These are phyloP conservation scores for Pyralis farinalis DNA, from an alignment of 2,888 invertebrate species.

Conservation along the genomic window DNA sequence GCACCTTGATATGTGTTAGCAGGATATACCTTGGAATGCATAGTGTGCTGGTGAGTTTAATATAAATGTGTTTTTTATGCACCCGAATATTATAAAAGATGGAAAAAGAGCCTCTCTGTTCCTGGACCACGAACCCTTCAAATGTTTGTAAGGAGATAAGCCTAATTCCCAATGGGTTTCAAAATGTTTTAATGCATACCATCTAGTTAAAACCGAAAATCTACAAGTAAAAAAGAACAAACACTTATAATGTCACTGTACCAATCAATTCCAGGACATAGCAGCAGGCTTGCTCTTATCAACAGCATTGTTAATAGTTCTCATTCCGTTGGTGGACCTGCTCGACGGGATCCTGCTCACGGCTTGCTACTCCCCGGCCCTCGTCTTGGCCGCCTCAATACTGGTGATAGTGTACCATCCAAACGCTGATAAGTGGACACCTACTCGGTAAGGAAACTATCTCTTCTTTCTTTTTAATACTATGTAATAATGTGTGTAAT, in stretches of 20 bases:
- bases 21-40: constrained; percentile 97
- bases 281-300: constrained; percentile 88
- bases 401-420: constrained; percentile 90
- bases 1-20: constrained; percentile 90
- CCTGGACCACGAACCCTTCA: no score
- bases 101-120: no score
- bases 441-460: constrained; percentile 88
- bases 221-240: no score
- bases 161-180: no score
- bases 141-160: no score
- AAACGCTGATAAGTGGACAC: constrained; percentile 92
- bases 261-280: constrained; percentile 90
- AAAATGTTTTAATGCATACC: no score
- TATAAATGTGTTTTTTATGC: constrained; percentile 5
- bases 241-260: no score
- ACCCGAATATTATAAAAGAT: no score
- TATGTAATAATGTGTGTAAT: no score
- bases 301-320: constrained; percentile 83
- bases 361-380: constrained; percentile 82
- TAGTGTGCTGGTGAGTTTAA: constrained; percentile 87
- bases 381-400: constrained; percentile 84
- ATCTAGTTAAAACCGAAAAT: no score
- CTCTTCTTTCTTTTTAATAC: no score
- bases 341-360: constrained; percentile 88
- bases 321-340: constrained; percentile 88